Percentiles rank a stretch among this genome's conserved stretches.
Conservation (phyloP, 53 echinoderm and acorn worm species). For the Actinopyga echinites region DNA sequence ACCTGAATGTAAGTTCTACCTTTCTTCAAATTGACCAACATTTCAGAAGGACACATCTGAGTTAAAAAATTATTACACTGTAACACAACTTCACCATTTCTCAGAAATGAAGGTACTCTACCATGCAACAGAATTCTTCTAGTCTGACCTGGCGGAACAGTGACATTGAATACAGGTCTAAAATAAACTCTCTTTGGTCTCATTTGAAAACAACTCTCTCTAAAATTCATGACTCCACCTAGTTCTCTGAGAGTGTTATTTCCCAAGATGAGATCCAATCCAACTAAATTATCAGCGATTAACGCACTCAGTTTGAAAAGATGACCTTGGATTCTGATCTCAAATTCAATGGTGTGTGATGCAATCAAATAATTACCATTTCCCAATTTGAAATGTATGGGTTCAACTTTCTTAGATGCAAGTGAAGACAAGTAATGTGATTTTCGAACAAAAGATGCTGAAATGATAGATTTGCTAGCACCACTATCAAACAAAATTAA, state of each 20-base stretch:
- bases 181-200: too few relatives aligned
- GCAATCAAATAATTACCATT: neutral
- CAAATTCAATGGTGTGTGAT: neutral
- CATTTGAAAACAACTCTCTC: too few relatives aligned
- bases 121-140: neutral
- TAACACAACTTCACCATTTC: neutral
- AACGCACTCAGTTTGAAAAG: neutral
- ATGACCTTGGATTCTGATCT: neutral
- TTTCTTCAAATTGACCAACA: neutral
- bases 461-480: neutral
- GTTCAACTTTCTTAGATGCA: neutral
- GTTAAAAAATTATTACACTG: too few relatives aligned
- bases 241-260: too few relatives aligned
- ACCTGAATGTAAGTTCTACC: neutral
- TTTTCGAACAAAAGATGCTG: slow-evolving; percentile 5
- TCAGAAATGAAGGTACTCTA: neutral
- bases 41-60: too few relatives aligned
- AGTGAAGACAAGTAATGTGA: neutral
- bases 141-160: too few relatives aligned
- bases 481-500: too few relatives aligned
- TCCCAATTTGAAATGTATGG: too few relatives aligned
- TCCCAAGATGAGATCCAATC: too few relatives aligned
- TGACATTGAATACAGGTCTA: too few relatives aligned
- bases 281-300: too few relatives aligned
- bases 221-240: too few relatives aligned